These are phyloP conservation scores for Electrona antarctica DNA, from an alignment of 2,113 vertebrate genomes.

Conservation along the genomic window DNA sequence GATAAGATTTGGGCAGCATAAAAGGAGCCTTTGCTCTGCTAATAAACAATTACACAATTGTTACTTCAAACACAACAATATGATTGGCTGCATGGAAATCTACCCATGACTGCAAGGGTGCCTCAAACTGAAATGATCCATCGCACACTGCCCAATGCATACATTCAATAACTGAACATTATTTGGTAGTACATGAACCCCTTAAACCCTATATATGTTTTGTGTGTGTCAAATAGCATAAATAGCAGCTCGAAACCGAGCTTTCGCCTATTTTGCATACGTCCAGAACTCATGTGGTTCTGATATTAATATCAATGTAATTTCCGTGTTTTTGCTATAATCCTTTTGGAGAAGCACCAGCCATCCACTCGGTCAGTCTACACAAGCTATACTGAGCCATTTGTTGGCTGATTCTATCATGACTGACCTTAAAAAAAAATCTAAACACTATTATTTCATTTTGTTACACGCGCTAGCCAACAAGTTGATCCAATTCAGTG, in stretches of 20 bases:
- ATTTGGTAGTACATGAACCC: neutral
- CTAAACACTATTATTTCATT: too few species aligned
- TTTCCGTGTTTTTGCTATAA: neutral
- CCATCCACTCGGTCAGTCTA: neutral
- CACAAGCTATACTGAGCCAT: neutral
- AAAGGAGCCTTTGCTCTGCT: conserved; percentile 38
- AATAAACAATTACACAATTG: conserved; percentile 43
- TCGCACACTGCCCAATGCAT: neutral
- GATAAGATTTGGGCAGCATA: conserved; percentile 58
- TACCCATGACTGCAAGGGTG: neutral
- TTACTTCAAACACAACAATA: neutral
- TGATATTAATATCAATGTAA: neutral
- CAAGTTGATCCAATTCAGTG: too few species aligned
- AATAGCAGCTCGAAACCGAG: too few species aligned
- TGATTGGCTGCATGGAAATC: neutral
- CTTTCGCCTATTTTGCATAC: neutral
- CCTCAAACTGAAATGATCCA: neutral
- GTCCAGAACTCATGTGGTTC: neutral
- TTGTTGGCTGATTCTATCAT: neutral
- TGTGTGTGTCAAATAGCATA: too few species aligned
- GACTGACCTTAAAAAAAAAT: too few species aligned
- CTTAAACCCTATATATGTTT: too few species aligned
- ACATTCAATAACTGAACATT: neutral
- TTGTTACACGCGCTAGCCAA: too few species aligned
- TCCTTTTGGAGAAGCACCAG: neutral